These are phyloP conservation scores for Chaenogobius annularis DNA, from an alignment of 2,113 vertebrate genomes.

Conservation along the genomic window DNA sequence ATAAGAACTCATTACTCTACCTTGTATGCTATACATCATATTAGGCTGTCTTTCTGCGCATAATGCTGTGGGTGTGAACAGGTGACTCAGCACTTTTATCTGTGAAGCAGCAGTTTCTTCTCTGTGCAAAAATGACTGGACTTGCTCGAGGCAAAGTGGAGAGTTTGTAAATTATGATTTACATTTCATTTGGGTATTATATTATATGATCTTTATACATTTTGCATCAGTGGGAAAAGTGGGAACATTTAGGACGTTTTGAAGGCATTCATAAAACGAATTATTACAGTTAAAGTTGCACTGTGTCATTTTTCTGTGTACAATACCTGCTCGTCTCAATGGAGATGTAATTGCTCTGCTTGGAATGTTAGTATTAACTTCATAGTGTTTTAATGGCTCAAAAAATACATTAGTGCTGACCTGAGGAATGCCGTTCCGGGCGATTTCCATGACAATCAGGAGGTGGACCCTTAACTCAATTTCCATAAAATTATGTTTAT, in stretches of 20 bases:
- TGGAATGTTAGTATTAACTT: too few relatives aligned
- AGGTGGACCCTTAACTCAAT: too few relatives aligned
- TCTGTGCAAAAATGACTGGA: conserved; percentile 28
- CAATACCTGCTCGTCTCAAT: too few relatives aligned
- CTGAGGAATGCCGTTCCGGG: too few relatives aligned
- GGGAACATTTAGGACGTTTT: not conserved
- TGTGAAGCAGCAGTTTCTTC: conserved; percentile 17
- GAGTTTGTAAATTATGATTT: conserved; percentile 14
- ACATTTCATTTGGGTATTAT: not conserved
- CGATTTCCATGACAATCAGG: too few relatives aligned
- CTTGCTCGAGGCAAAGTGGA: conserved; percentile 2
- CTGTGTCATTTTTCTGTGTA: too few relatives aligned
- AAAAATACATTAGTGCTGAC: too few relatives aligned
- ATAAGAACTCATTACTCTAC: conserved; percentile 14
- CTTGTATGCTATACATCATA: conserved; percentile 18
- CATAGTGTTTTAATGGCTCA: too few relatives aligned
- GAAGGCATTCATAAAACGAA: too few relatives aligned
- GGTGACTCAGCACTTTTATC: conserved; percentile 33
- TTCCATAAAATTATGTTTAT: not conserved
- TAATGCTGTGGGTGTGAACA: conserved; percentile 24
- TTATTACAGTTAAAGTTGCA: too few relatives aligned
- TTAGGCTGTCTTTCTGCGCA: conserved; percentile 5
- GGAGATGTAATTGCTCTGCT: too few relatives aligned
- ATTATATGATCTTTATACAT: not conserved
- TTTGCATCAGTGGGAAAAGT: not conserved